phyloP scores from a whole-genome alignment of 2,888 invertebrate species.

The Dynastes grantii region DNA sequence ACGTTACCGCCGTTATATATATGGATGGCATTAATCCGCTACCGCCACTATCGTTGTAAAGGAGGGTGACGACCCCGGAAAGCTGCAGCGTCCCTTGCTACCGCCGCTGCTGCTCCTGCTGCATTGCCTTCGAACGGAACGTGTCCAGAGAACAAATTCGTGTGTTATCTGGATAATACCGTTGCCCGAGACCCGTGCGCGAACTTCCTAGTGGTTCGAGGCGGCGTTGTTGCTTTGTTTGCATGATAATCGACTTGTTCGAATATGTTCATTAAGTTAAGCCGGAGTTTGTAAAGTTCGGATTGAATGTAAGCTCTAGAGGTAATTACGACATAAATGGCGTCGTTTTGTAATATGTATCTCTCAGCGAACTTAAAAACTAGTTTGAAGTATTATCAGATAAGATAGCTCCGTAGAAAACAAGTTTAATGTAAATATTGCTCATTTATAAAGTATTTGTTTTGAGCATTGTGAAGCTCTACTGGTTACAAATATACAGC shows the following conservation, averaged over 20 bases:
- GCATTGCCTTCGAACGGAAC: constrained; percentile 24
- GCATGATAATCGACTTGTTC: constrained; percentile 18
- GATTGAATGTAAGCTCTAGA: not conserved
- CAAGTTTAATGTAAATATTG: too few relatives aligned
- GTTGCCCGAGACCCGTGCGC: not conserved
- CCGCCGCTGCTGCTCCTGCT: constrained; percentile 19
- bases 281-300: not conserved
- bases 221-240: constrained; percentile 14
- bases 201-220: not conserved
- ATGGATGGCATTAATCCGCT: constrained; percentile 10
- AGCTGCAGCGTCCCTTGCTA: constrained; percentile 31
- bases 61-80: constrained; percentile 34
- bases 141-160: constrained; percentile 25
- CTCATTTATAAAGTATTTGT: too few relatives aligned
- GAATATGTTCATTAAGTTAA: constrained; percentile 30
- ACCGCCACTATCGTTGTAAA: not conserved
- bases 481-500: too few relatives aligned
- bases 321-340: constrained; percentile 3
- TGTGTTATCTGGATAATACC: constrained; percentile 13
- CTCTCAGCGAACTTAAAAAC: too few relatives aligned
- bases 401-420: too few relatives aligned
- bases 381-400: too few relatives aligned
- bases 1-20: constrained; percentile 10
- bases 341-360: not conserved
- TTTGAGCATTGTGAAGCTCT: too few relatives aligned